Percentiles rank a stretch among this genome's conserved stretches.
Evolutionary conservation across 1,140 invertebrate genomes (phyloP).

Genomic region (Drosophila arizonae): DNA sequence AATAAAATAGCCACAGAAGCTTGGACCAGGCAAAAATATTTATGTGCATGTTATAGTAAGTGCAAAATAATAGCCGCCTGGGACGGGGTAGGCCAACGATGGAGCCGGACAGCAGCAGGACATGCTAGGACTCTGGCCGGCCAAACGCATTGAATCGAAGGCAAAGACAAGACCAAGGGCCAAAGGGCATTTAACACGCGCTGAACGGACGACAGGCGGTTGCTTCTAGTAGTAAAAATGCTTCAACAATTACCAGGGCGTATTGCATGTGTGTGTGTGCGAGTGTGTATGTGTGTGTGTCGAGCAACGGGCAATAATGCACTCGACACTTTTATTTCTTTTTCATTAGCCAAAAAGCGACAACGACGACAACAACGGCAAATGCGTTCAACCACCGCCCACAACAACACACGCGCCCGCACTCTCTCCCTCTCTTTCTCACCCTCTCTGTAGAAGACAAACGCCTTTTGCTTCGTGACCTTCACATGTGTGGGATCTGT

Average conservation of each 20-base stretch:
- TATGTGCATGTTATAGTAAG: constrained; percentile 82
- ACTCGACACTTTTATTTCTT: constrained; percentile 83
- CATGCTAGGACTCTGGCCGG: background rate
- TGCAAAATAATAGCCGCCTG: constrained; percentile 81
- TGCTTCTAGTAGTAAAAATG: constrained; percentile 62
- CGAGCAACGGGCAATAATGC: constrained; percentile 71
- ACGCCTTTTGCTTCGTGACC: constrained; percentile 45
- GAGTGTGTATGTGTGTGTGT: constrained; percentile 12
- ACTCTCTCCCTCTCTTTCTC: background rate
- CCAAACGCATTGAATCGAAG: constrained; percentile 8
- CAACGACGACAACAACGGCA: constrained; percentile 22
- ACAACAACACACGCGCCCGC: background rate
- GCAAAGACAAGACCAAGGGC: background rate
- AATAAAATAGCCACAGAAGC: constrained; percentile 78
- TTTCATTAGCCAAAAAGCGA: constrained; percentile 81
- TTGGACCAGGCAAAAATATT: constrained; percentile 70
- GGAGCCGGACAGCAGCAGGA: constrained; percentile 3
- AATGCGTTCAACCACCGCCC: constrained; percentile 30
- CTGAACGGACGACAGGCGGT: constrained; percentile 23
- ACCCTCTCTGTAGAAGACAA: constrained; percentile 5
- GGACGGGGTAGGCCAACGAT: constrained; percentile 25
- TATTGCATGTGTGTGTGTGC: constrained; percentile 48
- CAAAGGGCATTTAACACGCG: constrained; percentile 55
- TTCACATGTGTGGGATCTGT: constrained; percentile 40
- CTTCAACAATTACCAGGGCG: constrained; percentile 76